Evolutionary conservation across 2,888 invertebrate genomes (phyloP).

Genomic region (Conomelus anceps): DNA sequence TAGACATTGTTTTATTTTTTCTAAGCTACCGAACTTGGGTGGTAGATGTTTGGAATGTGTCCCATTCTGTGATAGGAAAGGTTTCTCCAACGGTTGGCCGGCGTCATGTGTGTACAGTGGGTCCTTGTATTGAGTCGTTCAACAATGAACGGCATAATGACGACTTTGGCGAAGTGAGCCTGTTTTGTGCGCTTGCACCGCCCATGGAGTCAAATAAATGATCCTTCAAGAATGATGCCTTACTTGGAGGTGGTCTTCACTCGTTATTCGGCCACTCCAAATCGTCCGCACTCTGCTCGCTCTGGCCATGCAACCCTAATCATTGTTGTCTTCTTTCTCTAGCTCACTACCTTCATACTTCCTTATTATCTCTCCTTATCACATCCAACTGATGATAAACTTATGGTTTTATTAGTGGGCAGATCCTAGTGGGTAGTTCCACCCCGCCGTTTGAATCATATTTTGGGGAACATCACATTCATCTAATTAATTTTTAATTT

Average conservation of each 20-base stretch:
- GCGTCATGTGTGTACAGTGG: neutral
- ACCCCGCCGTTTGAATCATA: too few relatives aligned
- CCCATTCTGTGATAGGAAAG: neutral
- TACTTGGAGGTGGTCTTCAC: conserved; percentile 8
- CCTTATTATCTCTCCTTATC: neutral
- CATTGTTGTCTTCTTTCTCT: neutral
- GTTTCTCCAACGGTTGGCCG: neutral
- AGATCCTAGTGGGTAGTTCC: too few relatives aligned
- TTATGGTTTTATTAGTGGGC: too few relatives aligned
- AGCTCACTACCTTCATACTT: neutral
- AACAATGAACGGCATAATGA: conserved; percentile 20
- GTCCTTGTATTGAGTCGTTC: neutral
- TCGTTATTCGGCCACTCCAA: neutral
- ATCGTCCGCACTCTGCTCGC: neutral
- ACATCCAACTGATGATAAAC: neutral
- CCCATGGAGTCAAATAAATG: conserved; percentile 20
- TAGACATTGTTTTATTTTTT: neutral
- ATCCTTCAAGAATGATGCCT: conserved; percentile 11
- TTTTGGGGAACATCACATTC: too few relatives aligned
- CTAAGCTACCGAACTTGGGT: neutral
- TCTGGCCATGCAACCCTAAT: neutral
- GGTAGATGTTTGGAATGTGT: neutral
- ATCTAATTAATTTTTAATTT: too few relatives aligned
- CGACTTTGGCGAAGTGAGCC: conserved; percentile 1
- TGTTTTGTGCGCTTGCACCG: neutral